A percentile compares a stretch with the other conserved stretches of the same genome.
These are phyloP conservation scores for Ornithoptera alexandrae DNA, from an alignment of 2,888 invertebrate species.

Conservation along the genomic window DNA sequence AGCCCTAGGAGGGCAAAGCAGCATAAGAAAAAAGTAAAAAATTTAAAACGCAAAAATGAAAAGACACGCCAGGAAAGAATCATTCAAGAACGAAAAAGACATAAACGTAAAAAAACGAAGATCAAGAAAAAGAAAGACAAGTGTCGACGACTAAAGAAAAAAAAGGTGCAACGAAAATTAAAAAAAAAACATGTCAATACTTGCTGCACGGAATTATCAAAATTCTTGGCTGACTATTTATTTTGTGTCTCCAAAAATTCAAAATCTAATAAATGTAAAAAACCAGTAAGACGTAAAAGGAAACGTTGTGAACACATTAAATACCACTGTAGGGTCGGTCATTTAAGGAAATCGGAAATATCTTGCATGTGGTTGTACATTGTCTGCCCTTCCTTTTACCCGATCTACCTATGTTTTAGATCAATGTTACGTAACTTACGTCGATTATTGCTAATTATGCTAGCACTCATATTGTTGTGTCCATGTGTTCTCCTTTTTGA, in stretches of 20 bases:
- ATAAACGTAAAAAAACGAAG: not conserved
- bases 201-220: not conserved
- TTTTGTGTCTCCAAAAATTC: not conserved
- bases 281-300: constrained; percentile 35
- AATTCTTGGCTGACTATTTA: not conserved
- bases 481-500: constrained; percentile 55
- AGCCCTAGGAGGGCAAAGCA: not conserved
- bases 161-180: not conserved
- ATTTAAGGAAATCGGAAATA: constrained; percentile 49
- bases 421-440: constrained; percentile 5
- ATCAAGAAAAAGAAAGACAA: not conserved
- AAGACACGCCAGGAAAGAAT: not conserved
- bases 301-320: constrained; percentile 42
- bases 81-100: not conserved
- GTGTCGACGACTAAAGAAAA: not conserved
- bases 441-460: constrained; percentile 31
- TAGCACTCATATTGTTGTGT: constrained; percentile 52
- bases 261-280: constrained; percentile 1
- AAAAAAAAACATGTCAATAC: not conserved
- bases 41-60: not conserved
- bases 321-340: constrained; percentile 43
- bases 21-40: constrained; percentile 1
- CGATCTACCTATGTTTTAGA: constrained; percentile 35
- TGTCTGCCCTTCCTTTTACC: constrained; percentile 47
- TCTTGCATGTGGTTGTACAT: constrained; percentile 60